These are phyloP conservation scores for Hololepta plana DNA, from an alignment of 2,888 invertebrate species.

Conservation along the genomic window DNA sequence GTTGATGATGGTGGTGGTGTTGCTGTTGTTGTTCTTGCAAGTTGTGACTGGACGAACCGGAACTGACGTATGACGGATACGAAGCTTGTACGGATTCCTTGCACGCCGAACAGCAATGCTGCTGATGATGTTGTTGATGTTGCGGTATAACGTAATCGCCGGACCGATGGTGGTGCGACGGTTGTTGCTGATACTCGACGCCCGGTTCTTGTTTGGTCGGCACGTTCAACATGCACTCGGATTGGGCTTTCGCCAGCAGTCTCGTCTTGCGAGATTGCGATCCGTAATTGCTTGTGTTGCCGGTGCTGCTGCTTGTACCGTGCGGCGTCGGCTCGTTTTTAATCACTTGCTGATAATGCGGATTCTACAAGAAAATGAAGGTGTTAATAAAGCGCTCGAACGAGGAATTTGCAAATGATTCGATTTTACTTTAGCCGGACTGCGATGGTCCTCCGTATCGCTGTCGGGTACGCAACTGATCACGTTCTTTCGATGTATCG, in stretches of 20 bases:
- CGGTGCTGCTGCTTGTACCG: slow-evolving; percentile 9
- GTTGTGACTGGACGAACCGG: too few species aligned
- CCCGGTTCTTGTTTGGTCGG: slow-evolving; percentile 44
- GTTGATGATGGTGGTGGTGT: slow-evolving; percentile 19
- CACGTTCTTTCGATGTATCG: slow-evolving; percentile 45
- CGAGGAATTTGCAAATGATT: background rate
- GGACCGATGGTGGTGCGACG: slow-evolving; percentile 26
- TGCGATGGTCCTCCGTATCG: slow-evolving; percentile 47
- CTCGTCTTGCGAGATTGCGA: slow-evolving; percentile 81
- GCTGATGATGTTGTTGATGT: slow-evolving; percentile 13
- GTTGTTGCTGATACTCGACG: slow-evolving; percentile 27
- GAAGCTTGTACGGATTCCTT: slow-evolving; percentile 29
- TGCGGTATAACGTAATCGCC: slow-evolving; percentile 15
- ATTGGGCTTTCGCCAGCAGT: slow-evolving; percentile 71
- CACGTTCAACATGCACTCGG: slow-evolving; percentile 43
- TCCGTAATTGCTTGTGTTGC: slow-evolving; percentile 21
- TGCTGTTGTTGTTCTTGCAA: too few species aligned
- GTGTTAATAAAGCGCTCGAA: too few species aligned
- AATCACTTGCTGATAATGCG: slow-evolving; percentile 21
- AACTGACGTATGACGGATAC: slow-evolving; percentile 29
- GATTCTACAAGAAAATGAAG: background rate
- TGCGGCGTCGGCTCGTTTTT: slow-evolving; percentile 32
- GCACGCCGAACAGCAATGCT: slow-evolving; percentile 27
- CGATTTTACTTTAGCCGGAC: slow-evolving; percentile 27
- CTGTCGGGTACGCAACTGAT: slow-evolving; percentile 64